Evolutionary conservation across 2,797 vertebrate genomes (phyloP), one percentile per base, ranked within the genome.

Genomic region (Prunella strophiata): DNA sequence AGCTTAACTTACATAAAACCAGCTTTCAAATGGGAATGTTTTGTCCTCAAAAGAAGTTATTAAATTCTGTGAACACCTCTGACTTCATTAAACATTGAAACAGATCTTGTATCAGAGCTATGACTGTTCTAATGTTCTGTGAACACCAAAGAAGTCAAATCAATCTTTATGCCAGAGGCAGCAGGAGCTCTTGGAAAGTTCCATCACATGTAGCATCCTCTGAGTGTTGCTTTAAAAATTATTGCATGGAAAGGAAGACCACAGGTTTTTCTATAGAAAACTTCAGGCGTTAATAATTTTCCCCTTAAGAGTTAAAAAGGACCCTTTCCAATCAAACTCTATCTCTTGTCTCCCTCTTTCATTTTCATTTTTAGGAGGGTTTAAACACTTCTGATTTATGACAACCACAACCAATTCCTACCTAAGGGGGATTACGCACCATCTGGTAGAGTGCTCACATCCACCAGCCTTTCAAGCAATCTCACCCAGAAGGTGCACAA

Each of bases 11-110:
- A 40, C 22, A 84, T 13, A 81, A 85, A 77, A 91, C 1, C 16
- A 82, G 45, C 32, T 85, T 74, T 22, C 21, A 88, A 91, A 92
- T 32, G 13, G 30, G 42, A 93, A 74, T 40, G 14, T 10, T 93
- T 45, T 85, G 45, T 57, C 61, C 82, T 91, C 72, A 91, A 71
- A 91, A 85, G 22, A 48, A 79, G 26, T 36, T 57, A n/a, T 0
- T 8, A 34, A 55, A 63, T 74, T 87, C 19, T 65, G 25, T 55
- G 65, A 83, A 85, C 26, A 78, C 23, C 16, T 91, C 58, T n/a
- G 76, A 29, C 27, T 73, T 74, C 36, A 1, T 61, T 42, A 59
- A 58, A 72, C 20, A 29, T 9, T 63, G 42, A 63, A 72, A 78
- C 2, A 80, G 42, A 62, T 25, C 32, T 55, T 36, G 1, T 9